Evolutionary conservation across 1,140 invertebrate genomes (phyloP), one percentile per base, ranked within the genome.

Genomic region (Cryptotermes secundus): DNA sequence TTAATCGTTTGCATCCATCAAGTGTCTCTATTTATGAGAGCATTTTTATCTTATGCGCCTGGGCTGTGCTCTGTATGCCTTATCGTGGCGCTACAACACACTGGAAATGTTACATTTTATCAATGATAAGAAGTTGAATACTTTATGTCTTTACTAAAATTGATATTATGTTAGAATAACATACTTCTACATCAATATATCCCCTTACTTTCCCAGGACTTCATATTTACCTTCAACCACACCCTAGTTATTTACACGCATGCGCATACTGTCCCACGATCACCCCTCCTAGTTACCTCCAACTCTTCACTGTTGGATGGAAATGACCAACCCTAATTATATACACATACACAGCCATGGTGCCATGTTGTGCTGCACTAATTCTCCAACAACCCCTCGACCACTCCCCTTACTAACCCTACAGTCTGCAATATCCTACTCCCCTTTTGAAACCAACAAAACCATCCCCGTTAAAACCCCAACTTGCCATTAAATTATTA

Each of bases 401-500:
- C 26, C 14, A 26, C 6, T 16, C 59, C 59, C n/a, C 26, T 72
- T 49, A 49, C 16, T 19, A 19, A 19, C 45, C 45, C 6, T 49
- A 49, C 14, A 49, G 45, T 19, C 45, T 19, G 59, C 59, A 31
- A 72, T 72, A 72, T n/a, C 59, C 59, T 1, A 6, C 26, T n/a
- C 59, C n/a, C 19, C 14, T 72, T 24, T 22, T 59, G 53, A 59
- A 59, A 59, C 53, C 53, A 59, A n/a, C 53, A 31, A 72, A 72
- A 72, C 59, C 59, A 72, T 31, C 59, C 59, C n/a, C 59, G 3
- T 31, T n/a, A 72, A 9, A 72, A 2, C 26, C 59, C 59, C 59
- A 31, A 31, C 59, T 72, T 72, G 59, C 59, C 59, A 31, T 72
- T 72, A 72, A 72, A 72, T 72, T 72, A 72, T 72, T 72, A 72